Evolutionary conservation across 1,140 invertebrate species (phyloP), one percentile per base, ranked within the genome.

Genomic region (Platorchestia sp.): DNA sequence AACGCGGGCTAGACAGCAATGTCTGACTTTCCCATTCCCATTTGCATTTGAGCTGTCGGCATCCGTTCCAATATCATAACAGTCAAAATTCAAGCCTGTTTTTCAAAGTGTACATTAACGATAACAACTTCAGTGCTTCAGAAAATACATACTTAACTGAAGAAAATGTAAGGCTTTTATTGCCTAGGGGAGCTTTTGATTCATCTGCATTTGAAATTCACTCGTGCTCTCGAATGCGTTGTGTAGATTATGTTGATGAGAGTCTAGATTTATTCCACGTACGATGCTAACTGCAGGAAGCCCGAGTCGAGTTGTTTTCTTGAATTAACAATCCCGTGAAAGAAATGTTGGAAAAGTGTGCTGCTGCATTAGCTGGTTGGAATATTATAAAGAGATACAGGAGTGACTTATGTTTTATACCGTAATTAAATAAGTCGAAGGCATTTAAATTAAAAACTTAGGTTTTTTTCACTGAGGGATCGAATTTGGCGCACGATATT

Each of bases 41-140:
- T 93, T 93, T 93, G 91, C 91, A 93, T 93, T 47, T 45, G 45
- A 93, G 91, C 91, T 7, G 91, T n/a, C 41, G 44, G 91, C 91
- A 47, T 45, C 91, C 43, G 47, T 93, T 93, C 43, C 91, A 93
- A 93, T 93, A 93, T 93, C 91, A 93, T 47, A 93, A 93, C 91
- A 93, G 45, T 93, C 45, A 93, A 93, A 93, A 93, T 93, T 44
- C 91, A 93, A 47, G 44, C 91, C 45, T 42, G 43, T n/a, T 93
- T 93, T 93, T 93, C 41, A 93, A 47, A 44, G 36, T 36, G 7
- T 40, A 47, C 44, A 40, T 93, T 40, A 44, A 6, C 45, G 91
- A 93, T 93, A 93, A 93, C 44, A 93, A 45, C 91, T 42, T 42
- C 87, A 14, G 59, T 27, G 59, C 59, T 75, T 75, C 59, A 75